Percentiles rank a stretch among this genome's conserved stretches.
Conservation (phyloP, 1,140 invertebrate species). For the Phortica variegata region DNA sequence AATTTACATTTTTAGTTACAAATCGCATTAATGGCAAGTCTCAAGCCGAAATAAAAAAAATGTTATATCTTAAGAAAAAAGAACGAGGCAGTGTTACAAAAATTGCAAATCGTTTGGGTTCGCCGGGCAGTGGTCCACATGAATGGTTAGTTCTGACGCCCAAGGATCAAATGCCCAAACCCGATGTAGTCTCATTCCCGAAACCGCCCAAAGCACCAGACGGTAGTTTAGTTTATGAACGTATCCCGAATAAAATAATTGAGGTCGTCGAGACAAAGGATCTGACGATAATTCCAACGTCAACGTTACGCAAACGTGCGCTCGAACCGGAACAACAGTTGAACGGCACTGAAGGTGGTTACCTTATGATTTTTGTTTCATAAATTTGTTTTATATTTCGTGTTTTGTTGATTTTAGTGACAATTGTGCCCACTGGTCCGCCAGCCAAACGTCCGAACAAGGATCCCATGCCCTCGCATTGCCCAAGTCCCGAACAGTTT, state of each 20-base stretch:
- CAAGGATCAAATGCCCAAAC: constrained; percentile 75
- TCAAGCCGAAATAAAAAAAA: constrained; percentile 63
- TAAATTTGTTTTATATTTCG: not conserved
- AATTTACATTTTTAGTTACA: constrained; percentile 58
- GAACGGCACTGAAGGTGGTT: constrained; percentile 72
- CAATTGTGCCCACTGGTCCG: constrained; percentile 61
- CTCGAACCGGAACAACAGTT: constrained; percentile 71
- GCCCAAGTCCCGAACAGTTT: constrained; percentile 67
- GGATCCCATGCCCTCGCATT: constrained; percentile 69
- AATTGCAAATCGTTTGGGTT: constrained; percentile 76
- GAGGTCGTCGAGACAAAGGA: constrained; percentile 63
- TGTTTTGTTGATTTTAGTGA: constrained; percentile 23
- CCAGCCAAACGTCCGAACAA: constrained; percentile 68
- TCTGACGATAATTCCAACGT: constrained; percentile 57
- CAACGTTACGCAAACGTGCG: constrained; percentile 67
- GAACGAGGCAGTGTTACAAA: constrained; percentile 71
- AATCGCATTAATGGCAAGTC: constrained; percentile 65
- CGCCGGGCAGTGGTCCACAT: constrained; percentile 65
- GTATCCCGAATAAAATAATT: constrained; percentile 76
- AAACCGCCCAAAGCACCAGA: constrained; percentile 84
- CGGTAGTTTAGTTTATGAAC: constrained; percentile 81
- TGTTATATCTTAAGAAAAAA: constrained; percentile 60
- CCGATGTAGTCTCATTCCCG: constrained; percentile 79
- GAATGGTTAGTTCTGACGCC: constrained; percentile 82
- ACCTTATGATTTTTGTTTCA: not conserved